Base-by-base conservation (phyloP, 23 tunicate species). In the Trididemnum nubilum region DNA sequence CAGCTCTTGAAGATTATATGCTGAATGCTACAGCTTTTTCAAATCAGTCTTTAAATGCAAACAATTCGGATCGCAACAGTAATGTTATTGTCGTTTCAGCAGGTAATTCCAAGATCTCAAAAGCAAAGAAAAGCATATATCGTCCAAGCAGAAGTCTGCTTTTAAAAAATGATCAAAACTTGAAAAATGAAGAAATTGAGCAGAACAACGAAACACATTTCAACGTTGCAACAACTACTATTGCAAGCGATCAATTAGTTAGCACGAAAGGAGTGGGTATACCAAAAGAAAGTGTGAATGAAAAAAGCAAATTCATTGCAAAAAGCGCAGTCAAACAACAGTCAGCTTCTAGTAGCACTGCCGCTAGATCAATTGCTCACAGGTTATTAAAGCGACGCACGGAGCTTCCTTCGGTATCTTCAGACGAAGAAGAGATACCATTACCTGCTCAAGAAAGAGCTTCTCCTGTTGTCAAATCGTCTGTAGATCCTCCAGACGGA, bases 381-480 rank as follows among this genome's bases (percentile, higher is more conserved):
- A 9, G 54, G 12, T 44, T 44, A 15, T 44, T 44, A 9, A 22
- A 37, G 32, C 44, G 37, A 4, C 75, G 39, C 3, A 30, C 22
- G 2, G 75, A 70, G 44, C 79, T 73, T 19, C 79, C 79, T 19
- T 73, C 79, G 5, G 15, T 73, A 24, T 73, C 79, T n/a, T 70
- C 76, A 2, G 79, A 73, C 31, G 79, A 73, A 2, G 79, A 73
- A 9, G 34, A 40, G 31, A 25, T 73, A 2, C 32, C 59, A 32
- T 28, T 18, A 2, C 33, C 27, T 2, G 27, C 59, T 36, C 32
- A 49, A 39, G 79, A 73, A 26, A 24, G 5, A 4, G 79, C 12
- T 9, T 2, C 58, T 40, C 9, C 32, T 2, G 5, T 12, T 12
- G 9, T 24, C 2, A 73, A 39, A n/a, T 34, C 39, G 7, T 4